phyloP scores from a whole-genome alignment of 2,113 vertebrate genomes.

The Polyodon spathula region DNA sequence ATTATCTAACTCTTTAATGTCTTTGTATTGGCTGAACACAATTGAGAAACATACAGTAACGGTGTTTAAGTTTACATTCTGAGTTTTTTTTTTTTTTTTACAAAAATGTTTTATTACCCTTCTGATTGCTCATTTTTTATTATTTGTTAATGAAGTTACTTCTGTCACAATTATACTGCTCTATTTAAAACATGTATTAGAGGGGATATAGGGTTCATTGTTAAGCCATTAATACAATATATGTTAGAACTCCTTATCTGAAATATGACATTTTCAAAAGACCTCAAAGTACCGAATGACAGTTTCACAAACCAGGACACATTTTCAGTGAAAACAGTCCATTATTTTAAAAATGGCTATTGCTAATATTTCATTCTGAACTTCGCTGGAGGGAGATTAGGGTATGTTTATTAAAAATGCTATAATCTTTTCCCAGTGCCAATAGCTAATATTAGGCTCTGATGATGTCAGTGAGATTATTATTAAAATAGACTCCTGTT shows the following conservation, averaged over 20 bases:
- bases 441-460: slow-evolving; percentile 48
- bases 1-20: too few species aligned
- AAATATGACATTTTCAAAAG: too few species aligned
- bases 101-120: slow-evolving; percentile 28
- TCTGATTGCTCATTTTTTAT: slow-evolving; percentile 25
- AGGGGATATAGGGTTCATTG: slow-evolving; percentile 21
- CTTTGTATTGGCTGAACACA: too few species aligned
- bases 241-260: too few species aligned
- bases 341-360: slow-evolving; percentile 35
- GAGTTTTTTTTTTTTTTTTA: too few species aligned
- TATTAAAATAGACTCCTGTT: slow-evolving; percentile 45
- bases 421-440: slow-evolving; percentile 27
- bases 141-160: slow-evolving; percentile 43
- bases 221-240: too few species aligned
- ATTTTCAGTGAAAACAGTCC: slow-evolving; percentile 29
- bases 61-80: too few species aligned
- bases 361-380: slow-evolving; percentile 30
- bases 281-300: too few species aligned
- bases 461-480: slow-evolving; percentile 44
- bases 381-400: slow-evolving; percentile 21
- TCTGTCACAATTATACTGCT: slow-evolving; percentile 25
- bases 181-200: too few species aligned
- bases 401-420: slow-evolving; percentile 26
- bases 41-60: too few species aligned
- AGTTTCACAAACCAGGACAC: not conserved